These are phyloP conservation scores for Oophaga sylvatica DNA, from an alignment of 2,797 vertebrate species.

Conservation along the genomic window DNA sequence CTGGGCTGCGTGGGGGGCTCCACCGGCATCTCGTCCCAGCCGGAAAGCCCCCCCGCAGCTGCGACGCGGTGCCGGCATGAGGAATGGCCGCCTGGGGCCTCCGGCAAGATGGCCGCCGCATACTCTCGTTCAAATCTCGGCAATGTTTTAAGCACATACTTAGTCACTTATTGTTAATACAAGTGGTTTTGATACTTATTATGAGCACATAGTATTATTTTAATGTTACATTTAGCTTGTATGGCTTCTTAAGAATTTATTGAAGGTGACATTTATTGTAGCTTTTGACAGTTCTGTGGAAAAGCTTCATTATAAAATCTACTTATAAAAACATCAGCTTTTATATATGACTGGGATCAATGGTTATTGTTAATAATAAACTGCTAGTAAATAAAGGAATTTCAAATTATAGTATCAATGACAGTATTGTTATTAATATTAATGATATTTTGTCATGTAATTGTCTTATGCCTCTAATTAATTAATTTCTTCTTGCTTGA, in stretches of 20 bases:
- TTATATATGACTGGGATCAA: background rate
- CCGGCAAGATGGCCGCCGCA: too few species aligned
- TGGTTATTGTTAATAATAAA: background rate
- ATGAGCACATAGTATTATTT: background rate
- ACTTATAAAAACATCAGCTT: background rate
- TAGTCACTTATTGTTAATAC: background rate
- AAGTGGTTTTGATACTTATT: background rate
- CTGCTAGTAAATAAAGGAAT: background rate
- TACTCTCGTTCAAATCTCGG: too few species aligned
- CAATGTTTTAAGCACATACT: background rate
- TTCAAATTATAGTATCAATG: background rate
- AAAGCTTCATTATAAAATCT: conserved; percentile 3
- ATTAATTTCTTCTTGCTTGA: background rate
- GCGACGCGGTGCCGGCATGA: too few species aligned
- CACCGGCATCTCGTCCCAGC: too few species aligned
- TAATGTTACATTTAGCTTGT: background rate
- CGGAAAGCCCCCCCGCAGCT: too few species aligned
- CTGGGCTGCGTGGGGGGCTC: too few species aligned
- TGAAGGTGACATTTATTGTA: conserved; percentile 12
- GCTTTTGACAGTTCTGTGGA: background rate
- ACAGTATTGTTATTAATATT: background rate
- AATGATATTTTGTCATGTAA: background rate
- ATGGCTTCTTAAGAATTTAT: background rate
- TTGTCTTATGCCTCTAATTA: background rate
- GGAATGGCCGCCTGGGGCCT: too few species aligned